Percentiles rank a stretch among this genome's conserved stretches.
These are phyloP conservation scores for Schizothorax lantsangensis DNA, from an alignment of 2,797 vertebrate genomes.

Conservation along the genomic window DNA sequence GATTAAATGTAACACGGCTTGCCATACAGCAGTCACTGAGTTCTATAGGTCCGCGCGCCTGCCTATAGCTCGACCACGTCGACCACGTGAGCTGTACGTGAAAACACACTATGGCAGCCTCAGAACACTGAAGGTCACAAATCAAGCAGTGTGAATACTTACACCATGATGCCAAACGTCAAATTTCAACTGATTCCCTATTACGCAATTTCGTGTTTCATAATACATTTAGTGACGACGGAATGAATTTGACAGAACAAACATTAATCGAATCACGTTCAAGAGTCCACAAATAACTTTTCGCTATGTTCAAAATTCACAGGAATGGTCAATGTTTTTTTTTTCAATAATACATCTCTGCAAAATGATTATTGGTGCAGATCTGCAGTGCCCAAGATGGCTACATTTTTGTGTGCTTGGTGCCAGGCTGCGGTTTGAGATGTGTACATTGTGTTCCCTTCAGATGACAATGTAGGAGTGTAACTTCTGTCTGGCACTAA, in stretches of 20 bases:
- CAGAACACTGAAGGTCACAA: slow-evolving; percentile 70
- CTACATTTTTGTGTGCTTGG: background rate
- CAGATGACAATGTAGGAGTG: background rate
- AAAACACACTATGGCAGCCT: slow-evolving; percentile 58
- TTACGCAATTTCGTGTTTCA: slow-evolving; percentile 43
- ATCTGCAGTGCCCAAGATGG: slow-evolving; percentile 24
- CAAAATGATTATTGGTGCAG: background rate
- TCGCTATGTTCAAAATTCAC: background rate
- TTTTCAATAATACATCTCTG: background rate
- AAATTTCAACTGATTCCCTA: background rate
- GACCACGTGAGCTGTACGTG: slow-evolving; percentile 68
- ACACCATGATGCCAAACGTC: slow-evolving; percentile 7
- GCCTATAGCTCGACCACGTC: slow-evolving; percentile 15
- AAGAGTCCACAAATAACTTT: background rate
- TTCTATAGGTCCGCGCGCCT: background rate
- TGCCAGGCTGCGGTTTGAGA: slow-evolving; percentile 1
- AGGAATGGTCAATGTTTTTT: too few species aligned
- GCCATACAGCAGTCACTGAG: background rate
- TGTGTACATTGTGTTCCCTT: slow-evolving; percentile 32
- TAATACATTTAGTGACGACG: background rate
- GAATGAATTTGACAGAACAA: background rate
- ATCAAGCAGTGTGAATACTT: background rate
- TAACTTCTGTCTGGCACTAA: background rate
- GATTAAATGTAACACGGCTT: background rate
- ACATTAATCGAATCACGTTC: slow-evolving; percentile 5